Evolutionary conservation across 2,797 vertebrate species (phyloP).

Genomic region (Graptemys geographica): DNA sequence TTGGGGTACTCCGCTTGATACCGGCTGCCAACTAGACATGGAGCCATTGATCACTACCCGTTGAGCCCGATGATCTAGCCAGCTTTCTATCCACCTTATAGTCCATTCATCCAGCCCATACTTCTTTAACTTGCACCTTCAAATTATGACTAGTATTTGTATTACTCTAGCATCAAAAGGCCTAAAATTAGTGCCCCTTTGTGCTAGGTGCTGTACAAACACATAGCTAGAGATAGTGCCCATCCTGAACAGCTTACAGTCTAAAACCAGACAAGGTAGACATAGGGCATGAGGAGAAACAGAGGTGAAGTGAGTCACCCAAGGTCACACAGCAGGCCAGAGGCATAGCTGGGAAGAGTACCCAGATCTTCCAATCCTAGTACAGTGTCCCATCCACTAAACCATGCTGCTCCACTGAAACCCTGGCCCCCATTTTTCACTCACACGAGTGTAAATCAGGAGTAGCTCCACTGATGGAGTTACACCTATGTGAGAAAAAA

Average conservation of each 20-base stretch:
- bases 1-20: no score
- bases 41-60: no score
- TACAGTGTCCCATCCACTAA: not conserved
- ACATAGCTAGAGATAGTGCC: not conserved
- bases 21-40: no score
- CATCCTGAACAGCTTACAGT: not conserved
- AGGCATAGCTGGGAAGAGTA: no score
- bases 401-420: not conserved
- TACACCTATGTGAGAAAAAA: not conserved
- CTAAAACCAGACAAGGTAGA: not conserved
- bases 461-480: not conserved
- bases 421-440: rapidly evolving
- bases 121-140: not conserved
- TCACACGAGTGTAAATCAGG: not conserved
- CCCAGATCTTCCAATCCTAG: not conserved
- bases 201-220: not conserved
- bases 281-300: not conserved
- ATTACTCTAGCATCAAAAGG: not conserved
- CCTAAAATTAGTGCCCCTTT: not conserved
- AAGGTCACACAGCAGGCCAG: not conserved
- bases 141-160: not conserved
- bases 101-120: no score
- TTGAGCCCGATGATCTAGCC: no score
- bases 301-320: not conserved
- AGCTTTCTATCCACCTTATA: no score